Percentiles rank a stretch among this genome's conserved stretches.
Conservation (phyloP, 2,113 vertebrate species). For the Forbesichthys agassizii region DNA sequence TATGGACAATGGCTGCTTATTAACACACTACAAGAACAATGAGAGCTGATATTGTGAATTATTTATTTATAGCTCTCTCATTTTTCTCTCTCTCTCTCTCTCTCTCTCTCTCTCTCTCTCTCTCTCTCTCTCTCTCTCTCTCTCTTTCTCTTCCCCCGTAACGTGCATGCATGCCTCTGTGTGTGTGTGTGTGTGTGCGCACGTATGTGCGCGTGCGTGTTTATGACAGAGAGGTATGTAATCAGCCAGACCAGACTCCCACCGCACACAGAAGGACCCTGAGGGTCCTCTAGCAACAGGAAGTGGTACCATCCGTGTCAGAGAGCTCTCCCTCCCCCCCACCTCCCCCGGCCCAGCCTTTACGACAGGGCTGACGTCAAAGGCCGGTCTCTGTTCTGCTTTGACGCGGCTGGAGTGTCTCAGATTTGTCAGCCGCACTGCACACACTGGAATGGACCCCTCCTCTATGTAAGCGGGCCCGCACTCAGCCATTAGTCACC, state of each 20-base stretch:
- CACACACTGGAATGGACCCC: slow-evolving; percentile 45
- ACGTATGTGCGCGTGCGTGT: too few species aligned
- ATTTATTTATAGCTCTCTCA: slow-evolving; percentile 8
- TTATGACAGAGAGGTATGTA: too few species aligned
- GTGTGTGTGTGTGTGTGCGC: too few species aligned
- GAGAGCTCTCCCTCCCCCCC: not conserved
- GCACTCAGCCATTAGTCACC: slow-evolving; percentile 44
- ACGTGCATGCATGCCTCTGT: too few species aligned
- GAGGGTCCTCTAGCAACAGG: too few species aligned
- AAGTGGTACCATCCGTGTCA: too few species aligned
- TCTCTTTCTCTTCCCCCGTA: slow-evolving; percentile 29
- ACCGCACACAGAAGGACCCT: too few species aligned
- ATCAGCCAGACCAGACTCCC: too few species aligned
- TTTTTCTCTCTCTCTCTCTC: too few species aligned
- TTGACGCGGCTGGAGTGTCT: slow-evolving; percentile 39
- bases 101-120: not conserved
- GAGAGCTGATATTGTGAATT: slow-evolving; percentile 21
- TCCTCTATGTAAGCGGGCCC: slow-evolving; percentile 2
- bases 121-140: slow-evolving; percentile 43
- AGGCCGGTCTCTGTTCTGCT: slow-evolving; percentile 49
- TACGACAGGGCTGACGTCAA: slow-evolving; percentile 60
- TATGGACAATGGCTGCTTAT: not conserved
- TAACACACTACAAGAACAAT: slow-evolving; percentile 5
- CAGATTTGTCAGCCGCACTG: slow-evolving; percentile 42
- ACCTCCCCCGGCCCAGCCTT: slow-evolving; percentile 38